Evolutionary conservation across 1,140 invertebrate genomes (phyloP).

Genomic region (Myzus persicae): DNA sequence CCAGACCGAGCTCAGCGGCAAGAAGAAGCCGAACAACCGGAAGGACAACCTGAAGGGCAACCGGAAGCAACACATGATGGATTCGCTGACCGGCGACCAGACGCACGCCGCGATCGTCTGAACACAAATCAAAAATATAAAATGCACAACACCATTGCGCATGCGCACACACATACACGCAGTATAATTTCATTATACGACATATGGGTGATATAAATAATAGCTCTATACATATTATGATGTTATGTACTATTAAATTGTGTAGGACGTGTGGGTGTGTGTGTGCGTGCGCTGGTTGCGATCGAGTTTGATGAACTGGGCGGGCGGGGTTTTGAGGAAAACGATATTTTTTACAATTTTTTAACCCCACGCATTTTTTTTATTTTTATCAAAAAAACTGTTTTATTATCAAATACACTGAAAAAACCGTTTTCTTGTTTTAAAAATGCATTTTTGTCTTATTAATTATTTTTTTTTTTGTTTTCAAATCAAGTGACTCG

Average conservation of each 20-base stretch:
- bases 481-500: background rate
- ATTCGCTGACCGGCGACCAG: conserved; percentile 25
- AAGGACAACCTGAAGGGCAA: conserved; percentile 14
- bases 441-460: conserved; percentile 1
- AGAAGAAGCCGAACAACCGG: conserved; percentile 59
- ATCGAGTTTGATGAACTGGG: background rate
- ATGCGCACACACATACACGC: background rate
- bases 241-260: background rate
- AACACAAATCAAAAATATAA: conserved; percentile 4
- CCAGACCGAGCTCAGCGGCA: conserved; percentile 70
- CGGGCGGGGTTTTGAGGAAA: background rate
- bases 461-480: conserved; percentile 31
- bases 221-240: too few relatives aligned
- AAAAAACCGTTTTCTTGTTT: background rate
- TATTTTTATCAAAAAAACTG: conserved; percentile 5
- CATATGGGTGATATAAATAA: background rate
- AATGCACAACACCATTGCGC: background rate
- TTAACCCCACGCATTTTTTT: background rate
- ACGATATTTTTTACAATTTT: conserved; percentile 22
- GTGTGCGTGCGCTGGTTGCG: background rate
- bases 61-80: conserved; percentile 21
- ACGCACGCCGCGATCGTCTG: conserved; percentile 47
- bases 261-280: background rate
- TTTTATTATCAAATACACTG: conserved; percentile 12
- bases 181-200: background rate